Evolutionary conservation across 2,888 invertebrate genomes (phyloP), one percentile per base, ranked within the genome.

Genomic region (Melanargia galathea): DNA sequence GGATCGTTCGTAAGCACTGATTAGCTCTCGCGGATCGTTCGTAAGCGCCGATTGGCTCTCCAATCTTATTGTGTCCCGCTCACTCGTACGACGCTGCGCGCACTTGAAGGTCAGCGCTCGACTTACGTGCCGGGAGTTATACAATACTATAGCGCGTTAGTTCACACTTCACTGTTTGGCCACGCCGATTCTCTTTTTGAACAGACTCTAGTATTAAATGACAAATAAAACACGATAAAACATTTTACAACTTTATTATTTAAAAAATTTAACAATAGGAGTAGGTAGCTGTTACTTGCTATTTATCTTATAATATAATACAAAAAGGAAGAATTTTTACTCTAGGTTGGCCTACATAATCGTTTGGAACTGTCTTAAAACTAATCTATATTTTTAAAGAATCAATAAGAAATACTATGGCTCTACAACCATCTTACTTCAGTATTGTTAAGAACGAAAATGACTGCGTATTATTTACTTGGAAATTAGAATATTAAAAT

Each of bases 261-360:
- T 67, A 62, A 16, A 65, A 66, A 66, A 66, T 59, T 64, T 59
- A 67, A 62, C 63, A 64, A 55, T 56, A 51, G 5, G 13, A 51
- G 26, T 49, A 59, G 16, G 16, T 49, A 59, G 16, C 45, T 60
- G n/a, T 33, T 61, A 58, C 26, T 61, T 43, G 30, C 57, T 62
- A 20, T 43, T 40, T 2, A 68, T 24, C 57, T 51, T 65, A 63
- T 11, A 18, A 30, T 65, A 60, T 45, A 64, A 60, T 65, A 65
- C 60, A 67, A 64, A 65, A 62, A 35, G 52, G 60, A 62, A 67
- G 63, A 35, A 24, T 51, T 51, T 22, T 56, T 38, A 60, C 7
- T 22, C 18, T 60, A 51, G 2, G 7, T 60, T 45, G n/a, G 20
- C 30, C 43, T 58, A 58, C 22, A 45, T 57, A 60, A 60, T 58